These are phyloP conservation scores for Podargus strigoides DNA, from an alignment of 2,797 vertebrate species.

Conservation along the genomic window DNA sequence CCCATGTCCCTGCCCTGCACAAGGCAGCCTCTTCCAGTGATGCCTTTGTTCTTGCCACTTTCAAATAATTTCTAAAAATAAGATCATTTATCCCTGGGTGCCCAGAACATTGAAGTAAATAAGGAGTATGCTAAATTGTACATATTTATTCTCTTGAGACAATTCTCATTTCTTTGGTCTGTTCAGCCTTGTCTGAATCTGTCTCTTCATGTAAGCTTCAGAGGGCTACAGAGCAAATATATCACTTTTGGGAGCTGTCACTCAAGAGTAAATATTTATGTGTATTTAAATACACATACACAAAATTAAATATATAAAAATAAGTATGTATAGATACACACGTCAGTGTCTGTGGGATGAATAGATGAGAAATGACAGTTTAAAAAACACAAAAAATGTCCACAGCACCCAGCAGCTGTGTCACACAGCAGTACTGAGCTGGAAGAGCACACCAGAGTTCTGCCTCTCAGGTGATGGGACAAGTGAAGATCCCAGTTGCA, in stretches of 20 bases:
- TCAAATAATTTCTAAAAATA: not conserved
- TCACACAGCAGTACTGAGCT: not conserved
- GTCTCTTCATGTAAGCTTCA: not conserved
- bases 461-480: not conserved
- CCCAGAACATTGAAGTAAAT: not conserved
- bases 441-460: not conserved
- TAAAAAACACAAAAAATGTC: not conserved
- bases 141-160: not conserved
- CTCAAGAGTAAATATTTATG: not conserved
- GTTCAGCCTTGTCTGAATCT: not conserved
- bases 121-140: not conserved
- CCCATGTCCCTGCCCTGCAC: not conserved
- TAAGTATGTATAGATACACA: not conserved
- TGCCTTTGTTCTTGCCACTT: not conserved
- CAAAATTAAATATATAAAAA: not conserved
- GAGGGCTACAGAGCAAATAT: not conserved
- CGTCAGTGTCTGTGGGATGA: not conserved
- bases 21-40: not conserved
- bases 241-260: not conserved
- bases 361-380: not conserved
- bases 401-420: not conserved
- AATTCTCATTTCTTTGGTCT: not conserved
- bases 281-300: not conserved
- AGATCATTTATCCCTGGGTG: not conserved
- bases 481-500: not conserved